phyloP scores from a whole-genome alignment of 2,888 invertebrate genomes.

The Sinelater perroti region DNA sequence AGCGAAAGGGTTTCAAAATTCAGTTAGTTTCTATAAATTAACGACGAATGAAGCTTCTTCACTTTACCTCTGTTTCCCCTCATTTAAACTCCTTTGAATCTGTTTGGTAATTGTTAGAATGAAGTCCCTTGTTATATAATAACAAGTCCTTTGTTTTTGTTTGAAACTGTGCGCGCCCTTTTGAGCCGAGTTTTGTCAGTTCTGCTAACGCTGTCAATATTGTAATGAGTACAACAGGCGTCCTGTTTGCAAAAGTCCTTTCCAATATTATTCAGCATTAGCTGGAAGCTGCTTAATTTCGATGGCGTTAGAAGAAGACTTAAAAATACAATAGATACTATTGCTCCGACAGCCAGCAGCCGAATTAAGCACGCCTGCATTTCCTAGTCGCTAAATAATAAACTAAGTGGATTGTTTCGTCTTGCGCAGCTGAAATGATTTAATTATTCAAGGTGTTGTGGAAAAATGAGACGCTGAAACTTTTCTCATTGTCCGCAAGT shows the following conservation, averaged over 20 bases:
- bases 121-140: slow-evolving; percentile 58
- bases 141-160: slow-evolving; percentile 52
- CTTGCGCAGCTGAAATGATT: slow-evolving; percentile 13
- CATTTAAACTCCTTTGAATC: slow-evolving; percentile 52
- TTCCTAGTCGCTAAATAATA: slow-evolving; percentile 28
- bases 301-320: slow-evolving; percentile 8
- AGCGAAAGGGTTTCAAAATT: slow-evolving; percentile 4
- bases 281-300: slow-evolving; percentile 21
- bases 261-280: slow-evolving; percentile 26
- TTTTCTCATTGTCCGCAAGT: slow-evolving; percentile 19
- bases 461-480: slow-evolving; percentile 16
- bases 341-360: slow-evolving; percentile 12
- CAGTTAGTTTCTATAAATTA: slow-evolving; percentile 34
- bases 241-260: slow-evolving; percentile 28
- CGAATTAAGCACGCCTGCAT: slow-evolving; percentile 28
- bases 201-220: slow-evolving; percentile 37
- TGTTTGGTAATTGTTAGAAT: slow-evolving; percentile 57
- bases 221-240: slow-evolving; percentile 35
- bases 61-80: slow-evolving; percentile 28
- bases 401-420: slow-evolving; percentile 21
- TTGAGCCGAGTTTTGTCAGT: slow-evolving; percentile 40
- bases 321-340: slow-evolving; percentile 13
- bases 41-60: slow-evolving; percentile 26
- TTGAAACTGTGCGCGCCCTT: slow-evolving; percentile 38
- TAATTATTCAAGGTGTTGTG: slow-evolving; percentile 25